Evolutionary conservation across 2,888 invertebrate genomes (phyloP).

Genomic region (Drosophila multiciliata): DNA sequence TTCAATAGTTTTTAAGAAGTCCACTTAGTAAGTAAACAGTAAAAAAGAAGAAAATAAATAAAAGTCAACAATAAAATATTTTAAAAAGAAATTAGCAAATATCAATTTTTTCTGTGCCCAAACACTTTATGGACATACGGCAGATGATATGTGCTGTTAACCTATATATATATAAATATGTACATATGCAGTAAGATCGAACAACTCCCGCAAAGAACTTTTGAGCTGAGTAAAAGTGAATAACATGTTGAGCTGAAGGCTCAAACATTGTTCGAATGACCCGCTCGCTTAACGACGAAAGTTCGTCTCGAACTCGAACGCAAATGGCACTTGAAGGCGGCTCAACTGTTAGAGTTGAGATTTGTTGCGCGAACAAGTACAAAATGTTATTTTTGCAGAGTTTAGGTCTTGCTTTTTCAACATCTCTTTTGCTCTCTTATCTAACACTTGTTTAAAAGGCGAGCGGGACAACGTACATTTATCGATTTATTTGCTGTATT

Average conservation of each 20-base stretch:
- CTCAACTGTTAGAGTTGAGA: not conserved
- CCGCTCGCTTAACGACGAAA: not conserved
- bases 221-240: not conserved
- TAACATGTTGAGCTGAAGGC: not conserved
- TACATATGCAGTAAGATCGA: not conserved
- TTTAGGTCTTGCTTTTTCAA: not conserved
- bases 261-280: not conserved
- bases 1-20: no score
- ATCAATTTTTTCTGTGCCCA: no score
- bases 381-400: no score
- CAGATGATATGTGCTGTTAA: not conserved
- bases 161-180: not conserved
- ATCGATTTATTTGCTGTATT: not conserved
- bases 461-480: not conserved
- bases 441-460: not conserved
- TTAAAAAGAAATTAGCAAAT: no score
- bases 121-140: no score
- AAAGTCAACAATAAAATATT: no score
- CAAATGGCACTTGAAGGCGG: not conserved
- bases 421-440: not conserved
- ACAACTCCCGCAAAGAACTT: not conserved
- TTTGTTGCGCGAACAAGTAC: no score
- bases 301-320: not conserved
- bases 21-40: no score
- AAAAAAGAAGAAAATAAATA: no score